A percentile compares a stretch with the other conserved stretches of the same genome.
Evolutionary conservation across 2,888 invertebrate species (phyloP).

Genomic region (Apomyelois bistriatella): DNA sequence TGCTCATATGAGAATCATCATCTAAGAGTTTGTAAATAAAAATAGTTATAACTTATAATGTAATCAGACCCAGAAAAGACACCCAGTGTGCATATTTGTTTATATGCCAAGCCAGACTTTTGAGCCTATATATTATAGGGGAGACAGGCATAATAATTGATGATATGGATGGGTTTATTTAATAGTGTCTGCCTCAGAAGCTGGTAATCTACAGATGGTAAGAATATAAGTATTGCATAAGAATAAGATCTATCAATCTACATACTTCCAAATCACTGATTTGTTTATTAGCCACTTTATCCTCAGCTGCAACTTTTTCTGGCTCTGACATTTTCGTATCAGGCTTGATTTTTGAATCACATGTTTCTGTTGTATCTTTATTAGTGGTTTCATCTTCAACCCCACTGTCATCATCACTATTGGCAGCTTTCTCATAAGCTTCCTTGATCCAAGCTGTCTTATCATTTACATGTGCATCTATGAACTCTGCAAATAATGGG

Average conservation of each 20-base stretch:
- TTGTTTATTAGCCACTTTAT: conserved; percentile 84
- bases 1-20: too few relatives aligned
- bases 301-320: conserved; percentile 34
- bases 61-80: too few relatives aligned
- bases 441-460: conserved; percentile 65
- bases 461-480: conserved; percentile 87
- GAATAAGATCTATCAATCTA: conserved; percentile 1
- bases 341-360: conserved; percentile 27
- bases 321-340: neutral
- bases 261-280: conserved; percentile 88
- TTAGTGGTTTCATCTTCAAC: conserved; percentile 44
- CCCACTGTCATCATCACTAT: conserved; percentile 54
- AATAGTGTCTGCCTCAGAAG: too few relatives aligned
- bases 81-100: too few relatives aligned
- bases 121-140: too few relatives aligned
- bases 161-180: too few relatives aligned
- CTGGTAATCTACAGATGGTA: too few relatives aligned
- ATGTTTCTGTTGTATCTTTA: conserved; percentile 29
- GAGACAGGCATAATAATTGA: too few relatives aligned
- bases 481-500: conserved; percentile 92
- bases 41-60: too few relatives aligned
- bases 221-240: too few relatives aligned
- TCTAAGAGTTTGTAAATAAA: too few relatives aligned
- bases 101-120: too few relatives aligned
- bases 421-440: conserved; percentile 50